Base-by-base conservation (phyloP, 2,113 vertebrate species). In the Callaeas wilsoni region DNA sequence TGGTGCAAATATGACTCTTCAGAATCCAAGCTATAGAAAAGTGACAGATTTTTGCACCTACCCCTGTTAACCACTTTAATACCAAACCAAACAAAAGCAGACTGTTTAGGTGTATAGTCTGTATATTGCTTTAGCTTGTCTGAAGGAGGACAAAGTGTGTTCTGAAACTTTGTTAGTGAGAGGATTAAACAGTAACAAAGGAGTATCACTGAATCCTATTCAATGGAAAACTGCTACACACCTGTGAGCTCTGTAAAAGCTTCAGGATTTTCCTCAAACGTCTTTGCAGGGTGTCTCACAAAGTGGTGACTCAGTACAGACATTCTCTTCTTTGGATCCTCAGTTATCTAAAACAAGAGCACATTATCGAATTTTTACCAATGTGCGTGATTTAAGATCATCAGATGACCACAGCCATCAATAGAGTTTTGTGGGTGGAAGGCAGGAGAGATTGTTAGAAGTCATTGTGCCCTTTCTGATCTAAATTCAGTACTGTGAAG, bases 301-400 rank as follows among this genome's bases (percentile, higher is more conserved):
- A 99, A 99, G 94, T 99, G 99, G 95, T 99, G 98, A 84, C 98
- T 98, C 62, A 99, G 94, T 25, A 99, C 98, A 4, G 97, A 91
- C 97, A 98, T 98, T 67, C 98, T 99, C 97, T 97, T 98, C 87
- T 98, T 97, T 13, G 98, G 96, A 96, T 99, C 97, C 23, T 98
- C 97, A 89, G 98, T 99, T 97, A 99, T 99, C 99, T 99, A 33
- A 59, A 80, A 78, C 73, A 42, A 50, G 10, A 75, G 7, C 8
- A 89, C 16, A 71, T 21, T 10, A 20, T 29, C n/a, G 92, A 62
- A 55, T 14, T 68, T 83, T 60, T 68, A 90, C 39, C 23, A 57
- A 25, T 35, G 67, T 52, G 9, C 50, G 57, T 63, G 27, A 57
- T 42, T 78, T 84, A 68, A 35, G 60, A 23, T 53, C 30, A 69